Percentiles rank a stretch among this genome's conserved stretches.
Conservation (phyloP, 1,140 invertebrate genomes). For the Aphaenogaster rudis region DNA sequence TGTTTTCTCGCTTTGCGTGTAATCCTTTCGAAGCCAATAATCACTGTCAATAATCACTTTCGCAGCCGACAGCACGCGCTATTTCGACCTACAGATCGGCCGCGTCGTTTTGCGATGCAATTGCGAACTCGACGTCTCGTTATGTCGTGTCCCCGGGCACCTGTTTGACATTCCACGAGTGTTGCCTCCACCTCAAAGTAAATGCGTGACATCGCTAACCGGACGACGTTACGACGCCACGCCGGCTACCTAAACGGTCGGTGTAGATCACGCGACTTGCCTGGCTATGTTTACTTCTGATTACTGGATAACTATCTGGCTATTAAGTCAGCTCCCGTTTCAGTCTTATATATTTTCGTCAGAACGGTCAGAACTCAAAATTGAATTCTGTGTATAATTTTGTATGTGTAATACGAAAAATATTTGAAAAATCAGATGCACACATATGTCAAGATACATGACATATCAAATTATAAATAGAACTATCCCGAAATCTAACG, state of each 20-base stretch:
- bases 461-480: neutral
- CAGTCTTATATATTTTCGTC: neutral
- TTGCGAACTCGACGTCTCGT: slow-evolving; percentile 23
- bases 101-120: slow-evolving; percentile 35
- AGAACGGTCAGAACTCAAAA: neutral
- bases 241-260: slow-evolving; percentile 34
- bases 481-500: neutral
- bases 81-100: slow-evolving; percentile 33
- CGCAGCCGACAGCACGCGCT: slow-evolving; percentile 61
- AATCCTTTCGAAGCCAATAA: slow-evolving; percentile 18
- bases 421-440: neutral
- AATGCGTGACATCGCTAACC: slow-evolving; percentile 50
- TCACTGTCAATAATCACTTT: slow-evolving; percentile 50
- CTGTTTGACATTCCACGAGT: slow-evolving; percentile 47
- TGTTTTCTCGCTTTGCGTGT: slow-evolving; percentile 2
- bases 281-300: slow-evolving; percentile 20
- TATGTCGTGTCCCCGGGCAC: slow-evolving; percentile 58
- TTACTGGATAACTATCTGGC: neutral
- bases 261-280: slow-evolving; percentile 41
- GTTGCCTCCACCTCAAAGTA: slow-evolving; percentile 23
- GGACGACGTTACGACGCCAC: slow-evolving; percentile 27
- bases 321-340: neutral
- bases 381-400: neutral
- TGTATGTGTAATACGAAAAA: neutral
- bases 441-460: neutral